Conservation (phyloP, 2,113 vertebrate species). For the Dasyprocta punctata region DNA sequence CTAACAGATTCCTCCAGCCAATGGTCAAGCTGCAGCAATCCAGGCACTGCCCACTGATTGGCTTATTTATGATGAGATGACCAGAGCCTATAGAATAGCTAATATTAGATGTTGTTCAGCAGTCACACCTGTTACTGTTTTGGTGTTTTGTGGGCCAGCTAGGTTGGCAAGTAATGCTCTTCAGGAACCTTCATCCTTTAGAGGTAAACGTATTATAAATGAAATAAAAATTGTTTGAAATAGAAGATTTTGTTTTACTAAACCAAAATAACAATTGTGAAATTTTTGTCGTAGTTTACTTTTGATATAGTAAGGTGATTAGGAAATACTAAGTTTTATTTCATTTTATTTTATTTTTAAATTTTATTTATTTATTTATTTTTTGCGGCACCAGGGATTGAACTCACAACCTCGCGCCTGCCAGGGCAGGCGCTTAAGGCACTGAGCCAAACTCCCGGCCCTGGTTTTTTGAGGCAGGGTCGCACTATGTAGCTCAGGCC, state of each 20-base stretch:
- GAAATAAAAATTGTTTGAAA: slow-evolving; percentile 50
- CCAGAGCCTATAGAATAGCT: slow-evolving; percentile 91
- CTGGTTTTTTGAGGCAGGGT: no score
- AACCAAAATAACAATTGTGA: slow-evolving; percentile 5
- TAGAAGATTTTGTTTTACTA: slow-evolving; percentile 1
- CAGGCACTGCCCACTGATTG: slow-evolving; percentile 93
- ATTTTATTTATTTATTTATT: no score
- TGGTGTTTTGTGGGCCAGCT: slow-evolving; percentile 92
- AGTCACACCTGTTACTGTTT: slow-evolving; percentile 91
- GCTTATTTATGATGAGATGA: slow-evolving; percentile 98
- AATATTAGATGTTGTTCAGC: slow-evolving; percentile 94
- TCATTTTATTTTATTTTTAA: no score
- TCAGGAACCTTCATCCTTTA: slow-evolving; percentile 85
- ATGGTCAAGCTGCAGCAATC: slow-evolving; percentile 88
- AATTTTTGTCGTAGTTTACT: background rate
- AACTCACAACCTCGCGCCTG: no score
- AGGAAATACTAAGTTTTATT: background rate
- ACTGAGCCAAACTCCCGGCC: no score
- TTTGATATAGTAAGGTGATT: background rate
- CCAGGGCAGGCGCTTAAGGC: no score
- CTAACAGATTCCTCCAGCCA: slow-evolving; percentile 88
- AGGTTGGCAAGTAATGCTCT: slow-evolving; percentile 89
- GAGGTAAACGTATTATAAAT: slow-evolving; percentile 77
- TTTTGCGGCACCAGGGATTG: no score
- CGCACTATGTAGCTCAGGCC: no score